Conservation (phyloP, 2,797 vertebrate genomes). For the Siniperca scherzeri region DNA sequence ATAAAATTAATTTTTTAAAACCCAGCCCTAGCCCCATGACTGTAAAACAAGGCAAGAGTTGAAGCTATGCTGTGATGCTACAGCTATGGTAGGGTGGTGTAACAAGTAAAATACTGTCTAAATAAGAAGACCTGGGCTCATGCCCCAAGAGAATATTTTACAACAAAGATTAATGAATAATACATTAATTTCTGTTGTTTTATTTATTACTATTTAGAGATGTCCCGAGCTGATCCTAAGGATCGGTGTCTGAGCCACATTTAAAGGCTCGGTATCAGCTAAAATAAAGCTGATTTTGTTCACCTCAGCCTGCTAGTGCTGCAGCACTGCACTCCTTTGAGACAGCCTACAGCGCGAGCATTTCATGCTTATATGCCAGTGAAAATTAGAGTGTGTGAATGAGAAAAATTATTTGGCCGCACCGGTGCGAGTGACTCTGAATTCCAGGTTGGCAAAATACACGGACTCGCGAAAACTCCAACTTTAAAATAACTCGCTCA, state of each 20-base stretch:
- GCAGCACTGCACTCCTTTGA: neutral
- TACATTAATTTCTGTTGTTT: neutral
- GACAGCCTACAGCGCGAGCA: neutral
- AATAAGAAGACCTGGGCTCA: neutral
- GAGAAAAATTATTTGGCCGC: neutral
- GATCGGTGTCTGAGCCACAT: neutral
- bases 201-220: neutral
- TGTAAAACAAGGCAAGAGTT: constrained; percentile 21
- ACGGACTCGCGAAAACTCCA: neutral
- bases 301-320: no score
- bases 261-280: neutral
- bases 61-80: neutral
- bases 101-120: neutral
- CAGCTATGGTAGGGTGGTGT: neutral
- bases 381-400: neutral
- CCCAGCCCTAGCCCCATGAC: neutral
- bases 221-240: neutral
- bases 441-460: neutral
- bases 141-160: neutral
- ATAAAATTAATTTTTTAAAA: no score
- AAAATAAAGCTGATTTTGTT: neutral
- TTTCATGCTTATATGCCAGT: neutral
- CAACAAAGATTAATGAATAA: neutral
- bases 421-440: neutral
- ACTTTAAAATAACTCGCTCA: neutral